These are phyloP conservation scores for Bolinopsis microptera DNA, from an alignment of 37 sponge, comb jelly and placozoan species.

Conservation along the genomic window DNA sequence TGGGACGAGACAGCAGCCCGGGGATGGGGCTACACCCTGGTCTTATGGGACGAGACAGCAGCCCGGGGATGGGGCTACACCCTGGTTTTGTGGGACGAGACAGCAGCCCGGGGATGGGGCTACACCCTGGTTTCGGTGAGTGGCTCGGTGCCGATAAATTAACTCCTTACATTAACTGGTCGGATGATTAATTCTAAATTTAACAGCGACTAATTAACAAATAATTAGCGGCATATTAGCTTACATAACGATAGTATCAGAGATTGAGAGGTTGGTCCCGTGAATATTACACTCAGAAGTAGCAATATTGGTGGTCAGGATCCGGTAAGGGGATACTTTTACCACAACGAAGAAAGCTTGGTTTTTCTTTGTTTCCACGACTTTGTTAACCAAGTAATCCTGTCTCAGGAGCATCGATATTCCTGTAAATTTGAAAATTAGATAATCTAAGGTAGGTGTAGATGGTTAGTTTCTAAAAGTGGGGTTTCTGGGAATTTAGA, in stretches of 20 bases:
- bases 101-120: too few species aligned
- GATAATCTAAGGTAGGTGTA: background rate
- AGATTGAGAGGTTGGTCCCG: constrained; percentile 31
- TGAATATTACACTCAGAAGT: constrained; percentile 60
- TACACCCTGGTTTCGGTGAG: too few species aligned
- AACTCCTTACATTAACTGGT: too few species aligned
- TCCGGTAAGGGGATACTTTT: constrained; percentile 41
- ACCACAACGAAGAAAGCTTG: constrained; percentile 29
- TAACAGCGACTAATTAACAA: too few species aligned
- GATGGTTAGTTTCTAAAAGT: background rate
- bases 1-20: too few species aligned
- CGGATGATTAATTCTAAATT: too few species aligned
- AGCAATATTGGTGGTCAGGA: constrained; percentile 15
- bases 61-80: too few species aligned
- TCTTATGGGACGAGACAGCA: too few species aligned
- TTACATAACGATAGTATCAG: constrained; percentile 56
- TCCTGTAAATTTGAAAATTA: background rate
- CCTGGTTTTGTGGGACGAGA: too few species aligned
- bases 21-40: too few species aligned
- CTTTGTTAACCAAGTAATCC: constrained; percentile 56
- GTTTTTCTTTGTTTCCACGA: constrained; percentile 13
- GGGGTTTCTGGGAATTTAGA: background rate
- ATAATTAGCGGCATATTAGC: background rate
- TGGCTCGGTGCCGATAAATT: too few species aligned
- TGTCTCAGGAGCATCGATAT: constrained; percentile 40